Evolutionary conservation across 2,797 vertebrate genomes (phyloP).

Genomic region (Florisuga fusca): DNA sequence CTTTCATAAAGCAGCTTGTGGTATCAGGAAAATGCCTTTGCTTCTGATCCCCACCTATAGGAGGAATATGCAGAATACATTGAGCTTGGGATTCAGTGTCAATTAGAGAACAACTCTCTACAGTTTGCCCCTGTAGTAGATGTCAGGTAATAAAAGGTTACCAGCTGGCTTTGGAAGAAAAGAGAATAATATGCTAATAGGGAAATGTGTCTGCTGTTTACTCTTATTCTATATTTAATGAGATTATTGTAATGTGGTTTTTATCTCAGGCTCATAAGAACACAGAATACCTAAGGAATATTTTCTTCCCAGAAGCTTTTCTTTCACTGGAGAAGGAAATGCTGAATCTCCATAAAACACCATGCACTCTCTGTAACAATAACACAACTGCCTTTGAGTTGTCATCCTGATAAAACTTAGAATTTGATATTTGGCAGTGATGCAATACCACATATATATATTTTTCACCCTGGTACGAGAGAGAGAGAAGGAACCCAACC

Average conservation of each 20-base stretch:
- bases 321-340: background rate
- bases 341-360: background rate
- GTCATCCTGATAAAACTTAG: background rate
- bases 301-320: background rate
- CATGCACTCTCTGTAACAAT: background rate
- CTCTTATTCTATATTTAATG: slow-evolving; percentile 64
- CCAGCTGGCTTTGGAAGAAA: slow-evolving; percentile 28
- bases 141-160: slow-evolving; percentile 65
- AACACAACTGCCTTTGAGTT: background rate
- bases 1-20: slow-evolving; percentile 41
- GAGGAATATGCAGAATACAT: background rate
- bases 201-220: slow-evolving; percentile 50
- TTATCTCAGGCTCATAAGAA: slow-evolving; percentile 7
- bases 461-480: background rate
- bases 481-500: background rate
- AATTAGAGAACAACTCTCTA: slow-evolving; percentile 39
- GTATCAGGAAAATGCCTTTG: slow-evolving; percentile 7
- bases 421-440: background rate
- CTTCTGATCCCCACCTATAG: slow-evolving; percentile 4
- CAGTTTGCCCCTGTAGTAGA: slow-evolving; percentile 1
- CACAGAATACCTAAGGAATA: background rate
- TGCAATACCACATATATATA: background rate
- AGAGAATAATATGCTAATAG: slow-evolving; percentile 37
- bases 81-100: background rate
- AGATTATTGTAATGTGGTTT: slow-evolving; percentile 48